Conservation (phyloP, 2,797 vertebrate genomes). For the Sebastes minor region DNA sequence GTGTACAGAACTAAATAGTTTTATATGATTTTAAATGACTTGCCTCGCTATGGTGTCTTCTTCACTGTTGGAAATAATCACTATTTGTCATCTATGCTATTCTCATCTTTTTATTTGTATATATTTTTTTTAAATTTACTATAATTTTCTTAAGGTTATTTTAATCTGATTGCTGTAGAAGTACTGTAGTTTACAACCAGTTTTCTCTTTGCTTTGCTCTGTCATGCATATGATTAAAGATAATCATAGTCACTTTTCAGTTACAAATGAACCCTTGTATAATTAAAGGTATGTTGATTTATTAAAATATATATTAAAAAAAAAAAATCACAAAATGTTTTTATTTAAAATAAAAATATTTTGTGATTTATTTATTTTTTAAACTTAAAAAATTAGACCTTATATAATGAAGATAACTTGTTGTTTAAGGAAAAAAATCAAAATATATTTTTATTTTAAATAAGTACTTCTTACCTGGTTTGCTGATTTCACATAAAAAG, state of each 20-base stretch:
- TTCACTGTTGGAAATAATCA: conserved; percentile 41
- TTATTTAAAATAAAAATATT: too few species aligned
- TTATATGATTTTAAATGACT: conserved; percentile 13
- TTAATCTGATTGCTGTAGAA: conserved; percentile 29
- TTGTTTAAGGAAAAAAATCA: too few species aligned
- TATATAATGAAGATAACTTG: too few species aligned
- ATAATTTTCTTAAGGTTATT: not conserved
- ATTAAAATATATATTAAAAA: too few species aligned
- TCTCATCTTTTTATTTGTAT: conserved; percentile 19
- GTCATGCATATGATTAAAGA: too few species aligned
- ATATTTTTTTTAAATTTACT: not conserved
- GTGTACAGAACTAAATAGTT: not conserved
- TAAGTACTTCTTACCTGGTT: not conserved
- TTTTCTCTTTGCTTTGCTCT: not conserved
- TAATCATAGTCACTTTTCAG: not conserved
- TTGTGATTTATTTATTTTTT: too few species aligned
- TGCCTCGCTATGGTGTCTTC: conserved; percentile 13
- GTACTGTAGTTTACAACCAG: conserved; percentile 20
- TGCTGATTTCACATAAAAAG: not conserved
- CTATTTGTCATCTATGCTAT: conserved; percentile 17
- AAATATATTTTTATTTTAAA: not conserved
- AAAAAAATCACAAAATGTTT: too few species aligned
- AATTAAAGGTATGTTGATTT: not conserved
- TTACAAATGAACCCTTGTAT: not conserved
- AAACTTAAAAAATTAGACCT: too few species aligned